Conservation (phyloP, 2,797 vertebrate genomes). For the Enteromius unitaeniatus region DNA sequence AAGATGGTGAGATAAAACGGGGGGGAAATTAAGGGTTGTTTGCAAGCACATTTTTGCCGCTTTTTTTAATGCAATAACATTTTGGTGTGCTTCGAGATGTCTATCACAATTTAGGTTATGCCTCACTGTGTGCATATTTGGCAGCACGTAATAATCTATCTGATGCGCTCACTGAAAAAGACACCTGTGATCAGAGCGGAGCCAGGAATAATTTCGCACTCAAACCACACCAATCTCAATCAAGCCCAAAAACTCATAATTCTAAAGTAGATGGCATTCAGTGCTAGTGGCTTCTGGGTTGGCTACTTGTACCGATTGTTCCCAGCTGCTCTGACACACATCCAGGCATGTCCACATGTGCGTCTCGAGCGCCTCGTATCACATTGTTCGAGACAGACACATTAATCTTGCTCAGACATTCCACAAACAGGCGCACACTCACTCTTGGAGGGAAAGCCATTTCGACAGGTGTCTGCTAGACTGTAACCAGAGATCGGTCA, state of each 20-base stretch:
- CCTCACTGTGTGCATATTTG: conserved; percentile 58
- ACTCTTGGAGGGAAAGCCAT: conserved; percentile 43
- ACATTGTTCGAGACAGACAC: conserved; percentile 39
- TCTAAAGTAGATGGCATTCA: background rate
- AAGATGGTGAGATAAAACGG: background rate
- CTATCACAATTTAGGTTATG: conserved; percentile 32
- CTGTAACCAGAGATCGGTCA: conserved; percentile 72
- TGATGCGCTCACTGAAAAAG: conserved; percentile 68
- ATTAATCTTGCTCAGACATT: conserved; percentile 28
- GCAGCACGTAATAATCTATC: conserved; percentile 69
- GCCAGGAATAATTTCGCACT: conserved; percentile 59
- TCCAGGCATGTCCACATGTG: conserved; percentile 35
- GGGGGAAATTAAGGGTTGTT: conserved; percentile 14
- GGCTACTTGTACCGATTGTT: conserved; percentile 9
- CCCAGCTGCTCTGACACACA: conserved; percentile 33
- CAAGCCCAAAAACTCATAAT: background rate
- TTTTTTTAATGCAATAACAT: conserved; percentile 24
- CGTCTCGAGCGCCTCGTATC: conserved; percentile 16
- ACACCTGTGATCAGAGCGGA: conserved; percentile 73
- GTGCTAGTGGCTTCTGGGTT: background rate
- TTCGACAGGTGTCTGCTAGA: conserved; percentile 71
- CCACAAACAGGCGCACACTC: conserved; percentile 30
- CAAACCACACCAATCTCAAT: conserved; percentile 2
- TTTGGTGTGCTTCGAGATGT: conserved; percentile 14
- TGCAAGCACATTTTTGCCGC: background rate